These are phyloP conservation scores for Schizopygopsis malacanthus DNA, from an alignment of 2,797 vertebrate species.

Conservation along the genomic window DNA sequence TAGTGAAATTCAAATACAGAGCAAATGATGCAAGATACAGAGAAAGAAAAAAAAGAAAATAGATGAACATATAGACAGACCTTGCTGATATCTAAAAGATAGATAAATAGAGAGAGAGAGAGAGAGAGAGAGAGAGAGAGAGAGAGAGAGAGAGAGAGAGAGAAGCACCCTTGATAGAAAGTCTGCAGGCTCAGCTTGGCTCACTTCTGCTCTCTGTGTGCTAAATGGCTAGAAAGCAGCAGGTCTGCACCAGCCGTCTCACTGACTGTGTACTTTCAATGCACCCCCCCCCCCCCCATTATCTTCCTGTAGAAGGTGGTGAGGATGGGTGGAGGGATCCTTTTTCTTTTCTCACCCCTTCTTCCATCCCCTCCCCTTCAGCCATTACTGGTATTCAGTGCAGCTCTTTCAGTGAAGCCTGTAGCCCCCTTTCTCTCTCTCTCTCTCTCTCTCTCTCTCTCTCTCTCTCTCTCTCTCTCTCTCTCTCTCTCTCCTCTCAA, in stretches of 20 bases:
- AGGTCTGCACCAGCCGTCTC: slow-evolving; percentile 47
- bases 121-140: background rate
- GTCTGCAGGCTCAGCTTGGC: slow-evolving; percentile 48
- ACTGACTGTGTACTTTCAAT: slow-evolving; percentile 57
- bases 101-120: slow-evolving; percentile 3
- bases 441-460: background rate
- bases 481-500: too few species aligned
- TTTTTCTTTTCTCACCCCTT: slow-evolving; percentile 30
- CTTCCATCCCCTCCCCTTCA: slow-evolving; percentile 25
- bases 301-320: too few species aligned
- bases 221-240: slow-evolving; percentile 53
- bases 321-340: too few species aligned
- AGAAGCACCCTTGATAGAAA: slow-evolving; percentile 44
- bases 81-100: background rate
- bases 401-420: slow-evolving; percentile 37
- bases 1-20: slow-evolving; percentile 1
- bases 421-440: background rate
- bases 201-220: slow-evolving; percentile 42
- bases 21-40: slow-evolving; percentile 13
- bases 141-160: slow-evolving; percentile 17
- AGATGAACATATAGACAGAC: background rate
- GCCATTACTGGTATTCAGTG: slow-evolving; percentile 55
- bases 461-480: background rate
- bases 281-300: slow-evolving; percentile 38
- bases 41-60: slow-evolving; percentile 6